phyloP scores from a whole-genome alignment of 1,140 invertebrate species.

The Akabosia matsudoensis region DNA sequence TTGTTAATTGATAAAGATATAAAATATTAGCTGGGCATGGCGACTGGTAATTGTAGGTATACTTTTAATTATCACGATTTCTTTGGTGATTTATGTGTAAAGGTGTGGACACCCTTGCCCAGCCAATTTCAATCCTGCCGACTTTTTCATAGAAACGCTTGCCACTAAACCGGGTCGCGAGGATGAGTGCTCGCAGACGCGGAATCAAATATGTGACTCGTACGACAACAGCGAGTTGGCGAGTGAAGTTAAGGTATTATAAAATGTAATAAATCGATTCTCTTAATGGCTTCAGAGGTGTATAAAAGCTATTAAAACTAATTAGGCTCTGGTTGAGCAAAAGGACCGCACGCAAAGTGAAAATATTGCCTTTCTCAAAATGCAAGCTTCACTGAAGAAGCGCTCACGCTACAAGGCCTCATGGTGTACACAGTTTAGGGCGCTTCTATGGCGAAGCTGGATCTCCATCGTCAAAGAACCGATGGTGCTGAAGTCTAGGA shows the following conservation, averaged over 20 bases:
- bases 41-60: not conserved
- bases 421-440: slow-evolving; percentile 54
- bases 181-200: slow-evolving; percentile 37
- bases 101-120: slow-evolving; percentile 63
- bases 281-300: not conserved
- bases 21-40: slow-evolving; percentile 52
- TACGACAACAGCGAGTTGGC: slow-evolving; percentile 32
- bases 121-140: slow-evolving; percentile 54
- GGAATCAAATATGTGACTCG: slow-evolving; percentile 45
- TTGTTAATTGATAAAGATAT: no score
- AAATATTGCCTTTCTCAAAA: not conserved
- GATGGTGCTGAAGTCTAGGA: slow-evolving; percentile 51
- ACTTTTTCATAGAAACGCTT: slow-evolving; percentile 53
- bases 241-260: not conserved
- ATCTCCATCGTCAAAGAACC: slow-evolving; percentile 53
- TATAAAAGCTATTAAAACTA: no score
- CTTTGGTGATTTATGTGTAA: slow-evolving; percentile 37
- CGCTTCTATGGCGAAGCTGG: slow-evolving; percentile 53
- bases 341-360: no score
- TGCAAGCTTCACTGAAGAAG: not conserved
- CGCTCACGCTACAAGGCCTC: slow-evolving; percentile 49
- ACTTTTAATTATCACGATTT: no score
- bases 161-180: slow-evolving; percentile 51
- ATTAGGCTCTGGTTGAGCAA: no score
- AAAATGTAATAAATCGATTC: not conserved